phyloP scores from a whole-genome alignment of 1,140 invertebrate species.

The Drosophila mayri region DNA sequence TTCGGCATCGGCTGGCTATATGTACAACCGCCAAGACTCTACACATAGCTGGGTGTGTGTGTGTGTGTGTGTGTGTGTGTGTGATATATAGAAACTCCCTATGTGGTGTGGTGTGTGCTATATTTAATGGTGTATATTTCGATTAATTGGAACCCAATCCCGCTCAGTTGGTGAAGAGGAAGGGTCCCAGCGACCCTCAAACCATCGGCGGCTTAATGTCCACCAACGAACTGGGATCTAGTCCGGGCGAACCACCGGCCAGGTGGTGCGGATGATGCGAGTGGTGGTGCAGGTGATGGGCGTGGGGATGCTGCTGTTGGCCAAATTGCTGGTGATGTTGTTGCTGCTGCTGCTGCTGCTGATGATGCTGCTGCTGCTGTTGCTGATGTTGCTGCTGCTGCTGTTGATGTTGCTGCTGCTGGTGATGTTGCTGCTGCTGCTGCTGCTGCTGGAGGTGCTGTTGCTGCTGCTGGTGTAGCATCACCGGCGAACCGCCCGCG shows the following conservation, averaged over 20 bases:
- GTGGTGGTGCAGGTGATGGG: slow-evolving; percentile 78
- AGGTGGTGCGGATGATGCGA: slow-evolving; percentile 78
- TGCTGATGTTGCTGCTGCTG: slow-evolving; percentile 49
- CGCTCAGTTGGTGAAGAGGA: slow-evolving; percentile 80
- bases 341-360: slow-evolving; percentile 56
- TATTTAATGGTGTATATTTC: neutral
- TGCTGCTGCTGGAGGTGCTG: slow-evolving; percentile 14
- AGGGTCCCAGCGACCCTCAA: slow-evolving; percentile 84
- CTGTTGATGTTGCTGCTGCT: slow-evolving; percentile 50
- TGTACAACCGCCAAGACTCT: slow-evolving; percentile 32
- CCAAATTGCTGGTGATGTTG: slow-evolving; percentile 72
- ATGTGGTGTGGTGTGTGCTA: neutral
- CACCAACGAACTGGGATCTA: slow-evolving; percentile 70
- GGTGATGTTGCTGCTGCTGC: slow-evolving; percentile 60
- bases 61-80: neutral
- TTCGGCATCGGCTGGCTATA: slow-evolving; percentile 30
- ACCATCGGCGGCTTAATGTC: slow-evolving; percentile 85
- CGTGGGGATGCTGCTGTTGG: slow-evolving; percentile 72
- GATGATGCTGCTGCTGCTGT: slow-evolving; percentile 41
- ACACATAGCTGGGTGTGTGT: slow-evolving; percentile 1
- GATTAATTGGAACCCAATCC: slow-evolving; percentile 64
- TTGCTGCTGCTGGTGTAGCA: slow-evolving; percentile 79
- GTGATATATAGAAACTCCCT: slow-evolving; percentile 5
- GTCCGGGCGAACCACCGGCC: slow-evolving; percentile 65
- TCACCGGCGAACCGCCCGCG: slow-evolving; percentile 83